Evolutionary conservation across 2,888 invertebrate species (phyloP), one percentile per base, ranked within the genome.

Genomic region (Netelia virgata): DNA sequence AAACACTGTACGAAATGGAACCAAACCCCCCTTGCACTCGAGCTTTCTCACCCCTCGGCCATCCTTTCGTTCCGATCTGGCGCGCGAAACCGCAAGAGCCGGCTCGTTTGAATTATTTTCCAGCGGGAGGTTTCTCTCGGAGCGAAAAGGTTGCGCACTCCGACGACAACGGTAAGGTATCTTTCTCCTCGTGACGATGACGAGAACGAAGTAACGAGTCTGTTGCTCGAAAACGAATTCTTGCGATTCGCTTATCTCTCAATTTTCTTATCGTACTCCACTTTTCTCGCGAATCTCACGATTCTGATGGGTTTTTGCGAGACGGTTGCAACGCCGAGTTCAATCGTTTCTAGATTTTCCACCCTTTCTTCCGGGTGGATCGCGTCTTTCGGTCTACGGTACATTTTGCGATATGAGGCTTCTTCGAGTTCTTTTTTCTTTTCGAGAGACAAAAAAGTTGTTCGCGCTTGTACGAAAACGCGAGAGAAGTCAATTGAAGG

Each of bases 1-100:
- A 10, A 18, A 57, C 55, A 72, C 18, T 53, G 68, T 63, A 68
- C 66, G 23, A 50, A 76, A 77, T 72, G 36, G 75, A 79, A 68
- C 36, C 36, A 36, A 36, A 36, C 36, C 36, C 36, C 3, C 9
- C 28, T 53, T 28, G 43, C 47, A 50, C 66, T 69, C 18, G 41
- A 50, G 77, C 63, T 63, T 74, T 61, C 68, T n/a, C n/a, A n/a
- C 77, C 11, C 3, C 47, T 47, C 61, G 73, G 47, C 59, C 50
- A 18, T 50, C 16, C 20, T 18, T 72, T 61, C 41, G 23, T n/a
- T 50, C 36, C 16, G 57, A 28, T 74, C 69, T 70, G 11, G 41
- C 57, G 47, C 16, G 41, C 57, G 36, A 9, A 57, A 55, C 57
- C 63, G 47, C 73, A 18, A 63, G 28, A 20, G 18, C 53, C 61